A percentile compares a stretch with the other conserved stretches of the same genome.
phyloP scores from a whole-genome alignment of 2,797 vertebrate species.

The Pipistrellus pipistrellus region DNA sequence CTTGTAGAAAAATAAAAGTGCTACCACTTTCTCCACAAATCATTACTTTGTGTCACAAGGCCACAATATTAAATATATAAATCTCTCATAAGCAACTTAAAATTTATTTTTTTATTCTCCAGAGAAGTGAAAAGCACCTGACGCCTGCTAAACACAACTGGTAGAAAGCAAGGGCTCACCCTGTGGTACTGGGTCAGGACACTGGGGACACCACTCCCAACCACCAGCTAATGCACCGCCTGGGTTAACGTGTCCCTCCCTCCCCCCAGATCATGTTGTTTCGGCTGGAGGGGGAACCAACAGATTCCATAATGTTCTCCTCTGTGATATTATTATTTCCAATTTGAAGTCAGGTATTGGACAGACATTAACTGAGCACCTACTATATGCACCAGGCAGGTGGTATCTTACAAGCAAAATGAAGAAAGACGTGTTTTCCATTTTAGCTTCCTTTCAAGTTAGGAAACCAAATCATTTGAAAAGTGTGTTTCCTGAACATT shows the following conservation, averaged over 20 bases:
- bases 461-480: background rate
- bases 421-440: background rate
- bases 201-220: background rate
- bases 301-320: background rate
- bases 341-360: background rate
- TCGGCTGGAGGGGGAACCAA: background rate
- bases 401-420: background rate
- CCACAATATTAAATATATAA: constrained; percentile 31
- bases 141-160: background rate
- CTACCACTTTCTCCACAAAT: background rate
- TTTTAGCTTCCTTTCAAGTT: background rate
- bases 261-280: background rate
- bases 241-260: background rate
- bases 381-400: background rate
- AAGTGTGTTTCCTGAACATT: background rate
- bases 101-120: constrained; percentile 6
- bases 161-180: background rate
- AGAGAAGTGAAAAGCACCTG: background rate
- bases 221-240: background rate
- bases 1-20: background rate
- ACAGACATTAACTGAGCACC: constrained; percentile 19
- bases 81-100: background rate
- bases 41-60: background rate
- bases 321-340: background rate
- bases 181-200: background rate